A percentile compares a stretch with the other conserved stretches of the same genome.
phyloP scores from a whole-genome alignment of 1,140 invertebrate genomes.

The Temnothorax longispinosus region DNA sequence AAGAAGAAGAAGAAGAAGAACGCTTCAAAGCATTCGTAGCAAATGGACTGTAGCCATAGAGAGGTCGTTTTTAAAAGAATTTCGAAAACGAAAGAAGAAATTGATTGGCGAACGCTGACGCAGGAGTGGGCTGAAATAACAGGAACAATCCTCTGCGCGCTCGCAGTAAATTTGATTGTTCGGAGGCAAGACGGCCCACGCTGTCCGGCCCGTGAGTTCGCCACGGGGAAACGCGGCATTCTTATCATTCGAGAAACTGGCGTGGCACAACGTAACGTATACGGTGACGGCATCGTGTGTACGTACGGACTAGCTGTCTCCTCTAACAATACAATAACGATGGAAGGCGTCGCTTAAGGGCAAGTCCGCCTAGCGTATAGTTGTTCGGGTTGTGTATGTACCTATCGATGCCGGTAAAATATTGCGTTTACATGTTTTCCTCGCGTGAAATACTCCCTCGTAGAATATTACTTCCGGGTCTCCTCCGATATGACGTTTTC shows the following conservation, averaged over 20 bases:
- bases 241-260: slow-evolving; percentile 67
- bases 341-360: slow-evolving; percentile 49
- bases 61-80: neutral
- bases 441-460: slow-evolving; percentile 13
- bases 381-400: slow-evolving; percentile 6
- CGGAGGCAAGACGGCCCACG: slow-evolving; percentile 61
- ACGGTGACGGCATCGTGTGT: slow-evolving; percentile 32
- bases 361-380: slow-evolving; percentile 32
- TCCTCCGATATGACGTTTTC: neutral
- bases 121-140: slow-evolving; percentile 42
- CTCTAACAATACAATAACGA: slow-evolving; percentile 62
- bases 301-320: slow-evolving; percentile 26
- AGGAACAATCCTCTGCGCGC: slow-evolving; percentile 32
- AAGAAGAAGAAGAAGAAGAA: too few relatives aligned
- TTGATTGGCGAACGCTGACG: slow-evolving; percentile 11
- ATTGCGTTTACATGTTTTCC: slow-evolving; percentile 11
- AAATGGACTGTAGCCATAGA: too few relatives aligned
- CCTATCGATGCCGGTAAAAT: slow-evolving; percentile 36
- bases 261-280: slow-evolving; percentile 1
- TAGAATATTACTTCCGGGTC: slow-evolving; percentile 29
- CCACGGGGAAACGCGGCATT: slow-evolving; percentile 62
- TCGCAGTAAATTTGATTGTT: slow-evolving; percentile 74
- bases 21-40: too few relatives aligned
- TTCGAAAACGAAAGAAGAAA: neutral
- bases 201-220: slow-evolving; percentile 53